phyloP scores from a whole-genome alignment of 2,888 invertebrate genomes.

The Meteorus cinctellus region DNA sequence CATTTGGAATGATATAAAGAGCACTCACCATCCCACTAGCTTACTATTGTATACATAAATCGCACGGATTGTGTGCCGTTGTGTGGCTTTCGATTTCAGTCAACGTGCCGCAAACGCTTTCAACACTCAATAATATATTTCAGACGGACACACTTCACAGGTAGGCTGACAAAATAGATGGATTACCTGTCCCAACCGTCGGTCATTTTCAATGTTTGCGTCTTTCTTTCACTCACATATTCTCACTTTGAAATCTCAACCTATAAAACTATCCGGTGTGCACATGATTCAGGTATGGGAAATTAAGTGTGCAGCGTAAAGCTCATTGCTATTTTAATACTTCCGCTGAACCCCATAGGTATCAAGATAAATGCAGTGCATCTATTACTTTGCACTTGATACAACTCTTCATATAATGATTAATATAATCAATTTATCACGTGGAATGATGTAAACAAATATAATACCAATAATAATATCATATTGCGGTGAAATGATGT shows the following conservation, averaged over 20 bases:
- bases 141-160: slow-evolving; percentile 64
- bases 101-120: slow-evolving; percentile 35
- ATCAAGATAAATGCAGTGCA: no score
- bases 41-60: slow-evolving; percentile 13
- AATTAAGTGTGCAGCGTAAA: slow-evolving; percentile 42
- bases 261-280: slow-evolving; percentile 44
- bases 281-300: slow-evolving; percentile 42
- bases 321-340: slow-evolving; percentile 28
- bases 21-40: slow-evolving; percentile 13
- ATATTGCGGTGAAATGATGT: no score
- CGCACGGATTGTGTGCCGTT: slow-evolving; percentile 24
- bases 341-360: not conserved
- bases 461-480: no score
- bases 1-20: slow-evolving; percentile 1
- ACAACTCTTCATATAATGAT: no score
- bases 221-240: not conserved
- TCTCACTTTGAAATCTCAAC: not conserved
- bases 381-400: no score
- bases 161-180: slow-evolving; percentile 64
- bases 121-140: slow-evolving; percentile 64
- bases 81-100: slow-evolving; percentile 31
- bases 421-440: no score
- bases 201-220: slow-evolving; percentile 3
- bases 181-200: slow-evolving; percentile 64
- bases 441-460: no score